Conservation (phyloP, 2,113 vertebrate genomes). For the Chascanopsetta lugubris region DNA sequence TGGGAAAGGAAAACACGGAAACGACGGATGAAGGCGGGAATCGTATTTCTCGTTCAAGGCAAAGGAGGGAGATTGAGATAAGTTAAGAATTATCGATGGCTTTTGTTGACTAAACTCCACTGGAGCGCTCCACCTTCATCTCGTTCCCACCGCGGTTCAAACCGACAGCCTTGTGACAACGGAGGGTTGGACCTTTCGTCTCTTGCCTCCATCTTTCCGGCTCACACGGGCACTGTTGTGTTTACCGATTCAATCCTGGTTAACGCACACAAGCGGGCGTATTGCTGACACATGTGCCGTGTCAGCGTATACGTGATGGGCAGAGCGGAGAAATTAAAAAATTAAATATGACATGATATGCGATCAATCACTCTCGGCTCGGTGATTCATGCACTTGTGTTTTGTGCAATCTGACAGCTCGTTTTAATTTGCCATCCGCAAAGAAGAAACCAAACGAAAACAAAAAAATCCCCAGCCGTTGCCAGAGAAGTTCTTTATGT, state of each 20-base stretch:
- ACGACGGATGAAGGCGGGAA: constrained; percentile 11
- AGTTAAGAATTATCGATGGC: constrained; percentile 51
- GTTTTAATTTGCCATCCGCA: constrained; percentile 54
- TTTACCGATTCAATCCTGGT: constrained; percentile 18
- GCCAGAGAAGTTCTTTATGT: constrained; percentile 53
- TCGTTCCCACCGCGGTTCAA: background rate
- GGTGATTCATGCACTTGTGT: constrained; percentile 19
- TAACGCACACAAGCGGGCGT: constrained; percentile 5
- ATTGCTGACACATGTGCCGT: constrained; percentile 6
- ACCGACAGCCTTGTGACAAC: constrained; percentile 54
- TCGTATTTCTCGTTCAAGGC: constrained; percentile 8
- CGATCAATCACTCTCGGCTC: constrained; percentile 7
- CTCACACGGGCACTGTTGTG: constrained; percentile 6
- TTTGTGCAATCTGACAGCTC: constrained; percentile 51
- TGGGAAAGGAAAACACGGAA: constrained; percentile 49
- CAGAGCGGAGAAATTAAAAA: background rate
- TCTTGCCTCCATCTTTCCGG: constrained; percentile 4
- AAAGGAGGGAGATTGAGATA: constrained; percentile 17
- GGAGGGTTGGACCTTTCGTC: constrained; percentile 18
- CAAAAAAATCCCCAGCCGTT: constrained; percentile 13
- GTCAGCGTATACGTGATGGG: constrained; percentile 3
- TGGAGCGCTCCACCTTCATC: constrained; percentile 26
- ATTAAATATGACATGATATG: background rate
- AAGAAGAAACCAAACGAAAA: constrained; percentile 19
- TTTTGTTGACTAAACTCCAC: constrained; percentile 25